Base-by-base conservation (phyloP, 1,140 invertebrate genomes). In the Acromyrmex heyeri region DNA sequence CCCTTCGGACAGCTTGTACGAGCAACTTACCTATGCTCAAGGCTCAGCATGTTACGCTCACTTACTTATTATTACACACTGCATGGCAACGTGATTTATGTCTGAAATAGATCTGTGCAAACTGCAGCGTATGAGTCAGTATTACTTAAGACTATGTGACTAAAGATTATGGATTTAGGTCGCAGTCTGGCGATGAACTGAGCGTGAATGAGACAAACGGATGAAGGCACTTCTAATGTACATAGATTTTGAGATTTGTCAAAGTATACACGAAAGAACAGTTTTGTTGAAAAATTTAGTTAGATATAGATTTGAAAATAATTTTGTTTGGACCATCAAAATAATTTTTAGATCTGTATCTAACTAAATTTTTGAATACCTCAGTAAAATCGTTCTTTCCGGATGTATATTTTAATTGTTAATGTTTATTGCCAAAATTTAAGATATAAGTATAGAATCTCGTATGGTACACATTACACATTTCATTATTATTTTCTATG, bases 21-120 rank as follows among this genome's bases (percentile, higher is more conserved):
- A 73, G 55, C 27, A 50, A 86, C 61, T 86, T 86, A 85, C 73
- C 79, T n/a, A 75, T 64, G 34, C 59, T 62, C 48, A 16, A 82
- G 70, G 72, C 83, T 88, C 87, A 61, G 21, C 82, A 76, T 69
- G 89, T 77, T 89, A 83, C 83, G 76, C 77, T 77, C 67, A 86
- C 86, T 83, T 85, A 73, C 86, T 90, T 78, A 77, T 89, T 90
- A 89, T 87, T 90, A 78, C 89, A 62, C 87, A 82, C 65, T 77
- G 62, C 61, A 50, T 65, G 12, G 24, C 21, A 44, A 24, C 30
- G 75, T 90, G 86, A 92, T 88, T 92, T 92, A 88, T 87, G 86
- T 62, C 57, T 73, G 87, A 88, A 88, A 86, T 78, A 83, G 73
- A 85, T 72, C 59, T 70, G 85, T 34, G 59, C 30, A 86, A 77